Percentiles rank a stretch among this genome's conserved stretches.
Conservation (phyloP, 2,888 invertebrate genomes). For the Cerastoderma edule region DNA sequence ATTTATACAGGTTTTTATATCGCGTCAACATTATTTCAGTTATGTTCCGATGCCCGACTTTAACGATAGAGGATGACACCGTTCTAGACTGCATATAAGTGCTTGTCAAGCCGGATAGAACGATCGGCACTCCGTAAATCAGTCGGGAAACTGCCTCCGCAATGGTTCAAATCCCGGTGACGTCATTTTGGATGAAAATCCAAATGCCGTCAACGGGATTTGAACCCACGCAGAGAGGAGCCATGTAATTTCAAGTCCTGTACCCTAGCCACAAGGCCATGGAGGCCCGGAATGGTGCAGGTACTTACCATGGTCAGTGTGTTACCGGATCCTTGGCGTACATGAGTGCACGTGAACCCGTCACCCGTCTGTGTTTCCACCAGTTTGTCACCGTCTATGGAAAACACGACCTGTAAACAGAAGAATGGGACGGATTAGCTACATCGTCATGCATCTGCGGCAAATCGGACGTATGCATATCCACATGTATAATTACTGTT, state of each 20-base stretch:
- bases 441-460: no score
- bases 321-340: conserved; percentile 62
- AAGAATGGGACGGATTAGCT: no score
- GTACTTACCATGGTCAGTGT: conserved; percentile 65
- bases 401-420: conserved; percentile 65
- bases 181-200: background rate
- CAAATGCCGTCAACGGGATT: background rate
- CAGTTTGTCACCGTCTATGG: conserved; percentile 67
- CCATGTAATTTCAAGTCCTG: background rate
- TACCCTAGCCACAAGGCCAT: background rate
- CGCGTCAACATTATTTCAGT: no score
- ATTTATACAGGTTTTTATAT: no score
- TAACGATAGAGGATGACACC: no score
- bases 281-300: background rate
- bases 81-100: no score
- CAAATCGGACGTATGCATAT: no score
- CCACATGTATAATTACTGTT: no score
- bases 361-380: conserved; percentile 72
- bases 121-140: no score
- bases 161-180: background rate
- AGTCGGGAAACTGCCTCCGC: background rate
- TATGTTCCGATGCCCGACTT: no score
- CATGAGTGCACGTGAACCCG: conserved; percentile 68
- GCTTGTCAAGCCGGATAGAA: no score
- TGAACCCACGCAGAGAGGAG: background rate